Evolutionary conservation across 2,888 invertebrate species (phyloP).

Genomic region (Synergus umbraculus): DNA sequence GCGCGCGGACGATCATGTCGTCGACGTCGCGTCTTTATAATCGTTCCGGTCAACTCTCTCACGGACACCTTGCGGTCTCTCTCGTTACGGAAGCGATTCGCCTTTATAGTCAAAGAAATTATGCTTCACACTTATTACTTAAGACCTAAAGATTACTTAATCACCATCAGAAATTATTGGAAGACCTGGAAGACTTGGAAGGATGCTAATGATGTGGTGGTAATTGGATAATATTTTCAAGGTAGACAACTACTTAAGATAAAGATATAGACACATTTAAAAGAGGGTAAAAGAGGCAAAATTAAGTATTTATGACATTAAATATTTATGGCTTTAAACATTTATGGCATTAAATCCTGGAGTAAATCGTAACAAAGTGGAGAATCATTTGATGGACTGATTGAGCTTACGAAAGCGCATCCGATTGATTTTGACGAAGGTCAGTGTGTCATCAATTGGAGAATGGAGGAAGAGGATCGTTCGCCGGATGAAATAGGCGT

Average conservation of each 20-base stretch:
- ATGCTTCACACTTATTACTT: background rate
- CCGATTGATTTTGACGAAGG: constrained; percentile 59
- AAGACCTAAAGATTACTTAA: background rate
- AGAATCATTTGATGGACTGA: background rate
- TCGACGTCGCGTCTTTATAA: constrained; percentile 57
- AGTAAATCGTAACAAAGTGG: background rate
- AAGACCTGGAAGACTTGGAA: background rate
- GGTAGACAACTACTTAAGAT: too few relatives aligned
- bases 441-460: constrained; percentile 56
- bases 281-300: too few relatives aligned
- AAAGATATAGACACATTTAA: too few relatives aligned
- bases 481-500: constrained; percentile 63
- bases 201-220: too few relatives aligned
- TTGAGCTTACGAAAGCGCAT: constrained; percentile 48
- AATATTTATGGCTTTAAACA: too few relatives aligned
- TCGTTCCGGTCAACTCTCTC: constrained; percentile 62
- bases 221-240: too few relatives aligned
- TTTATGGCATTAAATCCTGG: too few relatives aligned
- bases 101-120: constrained; percentile 20
- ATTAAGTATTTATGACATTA: too few relatives aligned
- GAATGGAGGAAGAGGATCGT: constrained; percentile 65
- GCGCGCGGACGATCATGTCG: constrained; percentile 55
- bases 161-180: background rate
- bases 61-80: constrained; percentile 57
- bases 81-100: constrained; percentile 57